Base-by-base conservation (phyloP, 2,113 vertebrate genomes). In the Poeciliopsis turrubarensis region DNA sequence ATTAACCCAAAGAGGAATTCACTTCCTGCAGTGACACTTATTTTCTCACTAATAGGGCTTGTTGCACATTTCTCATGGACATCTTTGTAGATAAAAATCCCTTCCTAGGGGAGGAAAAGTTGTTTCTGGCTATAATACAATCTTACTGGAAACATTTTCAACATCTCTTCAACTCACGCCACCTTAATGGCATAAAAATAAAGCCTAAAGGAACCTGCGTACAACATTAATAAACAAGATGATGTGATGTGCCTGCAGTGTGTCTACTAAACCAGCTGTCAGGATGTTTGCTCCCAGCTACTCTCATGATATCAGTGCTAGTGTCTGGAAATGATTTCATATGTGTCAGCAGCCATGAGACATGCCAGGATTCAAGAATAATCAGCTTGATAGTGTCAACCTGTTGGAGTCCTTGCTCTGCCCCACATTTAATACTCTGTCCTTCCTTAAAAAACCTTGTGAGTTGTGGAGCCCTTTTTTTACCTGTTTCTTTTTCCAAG, bases 271-370 rank as follows among this genome's bases (percentile, higher is more conserved):
- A 86, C 68, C 89, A 90, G 79, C 69, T 89, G 91, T 84, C 69
- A 76, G 13, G 9, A 9, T 73, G 54, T 66, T 47, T 64, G 37
- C 60, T 7, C 32, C 79, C n/a, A 68, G 69, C 60, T 61, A 65
- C 68, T 87, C 69, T 81, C 27, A 26, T 87, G 86, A 91, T 79
- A 78, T 91, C 85, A 91, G 26, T 3, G 34, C 14, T 10, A 44
- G 4, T 75, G 70, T 81, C 87, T 88, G 86, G 76, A 78, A 82
- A 72, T 89, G 22, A 85, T 65, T 79, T 87, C 79, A 85, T 25
- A 32, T 1, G 68, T 70, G 61, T 74, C 69, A 67, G 22, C 78
- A 79, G 17, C 44, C 17, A 15, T 5, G 17, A 47, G 44, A 47
- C 15, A 47, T 47, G 75, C 65, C 51, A 26, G 79, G 60, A 81